These are phyloP conservation scores for Formica aserva DNA, from an alignment of 2,888 invertebrate genomes.

Conservation along the genomic window DNA sequence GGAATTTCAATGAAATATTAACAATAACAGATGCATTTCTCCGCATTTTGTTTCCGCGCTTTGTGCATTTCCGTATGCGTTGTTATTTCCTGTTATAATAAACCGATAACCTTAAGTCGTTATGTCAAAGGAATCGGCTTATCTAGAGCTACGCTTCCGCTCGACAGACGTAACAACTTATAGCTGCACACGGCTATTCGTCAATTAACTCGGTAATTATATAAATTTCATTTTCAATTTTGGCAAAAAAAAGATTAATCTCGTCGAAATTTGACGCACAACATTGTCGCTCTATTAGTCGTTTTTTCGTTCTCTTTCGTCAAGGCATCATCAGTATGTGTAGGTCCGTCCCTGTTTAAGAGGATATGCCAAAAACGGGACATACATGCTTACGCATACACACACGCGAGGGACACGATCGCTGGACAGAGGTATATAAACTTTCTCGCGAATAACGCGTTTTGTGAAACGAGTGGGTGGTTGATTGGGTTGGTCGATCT, in stretches of 20 bases:
- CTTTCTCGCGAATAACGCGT: conserved; percentile 48
- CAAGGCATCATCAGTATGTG: neutral
- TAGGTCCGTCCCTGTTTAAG: conserved; percentile 20
- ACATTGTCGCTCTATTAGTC: neutral
- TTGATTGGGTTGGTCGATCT: conserved; percentile 66
- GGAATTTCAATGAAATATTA: neutral
- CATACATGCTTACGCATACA: conserved; percentile 1
- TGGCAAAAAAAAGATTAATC: neutral
- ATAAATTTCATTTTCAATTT: conserved; percentile 2
- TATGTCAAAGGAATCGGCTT: conserved; percentile 45
- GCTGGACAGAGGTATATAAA: conserved; percentile 34
- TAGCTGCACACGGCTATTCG: conserved; percentile 12
- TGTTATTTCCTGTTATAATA: conserved; percentile 47
- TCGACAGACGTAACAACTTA: conserved; percentile 10
- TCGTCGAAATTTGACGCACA: neutral
- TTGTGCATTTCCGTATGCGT: conserved; percentile 22
- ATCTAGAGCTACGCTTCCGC: conserved; percentile 33
- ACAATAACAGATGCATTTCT: neutral
- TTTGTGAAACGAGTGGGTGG: conserved; percentile 69
- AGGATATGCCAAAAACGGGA: conserved; percentile 35
- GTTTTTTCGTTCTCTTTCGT: neutral
- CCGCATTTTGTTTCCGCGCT: conserved; percentile 20
- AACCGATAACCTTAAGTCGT: conserved; percentile 41
- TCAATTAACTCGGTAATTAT: neutral
- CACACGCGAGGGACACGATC: conserved; percentile 9